phyloP scores from a whole-genome alignment of 2,888 invertebrate genomes.

The Nomada lathburiana region DNA sequence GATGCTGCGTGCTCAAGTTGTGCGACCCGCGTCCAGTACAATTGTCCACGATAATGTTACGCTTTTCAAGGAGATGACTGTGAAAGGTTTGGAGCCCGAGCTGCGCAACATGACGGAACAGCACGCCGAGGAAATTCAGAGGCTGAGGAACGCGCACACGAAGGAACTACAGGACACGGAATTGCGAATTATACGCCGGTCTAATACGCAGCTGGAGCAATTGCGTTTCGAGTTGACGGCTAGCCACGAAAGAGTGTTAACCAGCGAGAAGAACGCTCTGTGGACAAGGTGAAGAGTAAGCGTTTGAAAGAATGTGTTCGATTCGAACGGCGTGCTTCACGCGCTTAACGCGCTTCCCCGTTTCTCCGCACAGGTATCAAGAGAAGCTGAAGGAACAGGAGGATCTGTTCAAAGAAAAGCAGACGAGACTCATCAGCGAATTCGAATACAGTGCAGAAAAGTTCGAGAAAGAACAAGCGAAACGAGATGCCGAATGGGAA shows the following conservation, averaged over 20 bases:
- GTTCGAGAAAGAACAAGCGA: slow-evolving; percentile 72
- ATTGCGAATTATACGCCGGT: slow-evolving; percentile 87
- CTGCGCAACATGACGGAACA: slow-evolving; percentile 91
- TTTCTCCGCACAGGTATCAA: slow-evolving; percentile 69
- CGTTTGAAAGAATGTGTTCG: neutral
- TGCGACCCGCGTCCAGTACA: neutral
- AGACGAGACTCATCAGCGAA: slow-evolving; percentile 74
- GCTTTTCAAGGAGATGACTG: slow-evolving; percentile 89
- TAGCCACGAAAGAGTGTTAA: slow-evolving; percentile 88
- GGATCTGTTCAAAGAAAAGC: slow-evolving; percentile 69
- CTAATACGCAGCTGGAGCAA: slow-evolving; percentile 87
- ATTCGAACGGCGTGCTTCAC: too few species aligned
- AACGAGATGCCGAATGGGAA: slow-evolving; percentile 73
- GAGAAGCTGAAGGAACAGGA: slow-evolving; percentile 80
- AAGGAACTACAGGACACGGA: slow-evolving; percentile 88
- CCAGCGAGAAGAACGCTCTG: slow-evolving; percentile 87
- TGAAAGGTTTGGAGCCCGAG: slow-evolving; percentile 94
- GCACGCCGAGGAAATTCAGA: slow-evolving; percentile 89
- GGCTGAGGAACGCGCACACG: slow-evolving; percentile 89
- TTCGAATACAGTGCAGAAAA: slow-evolving; percentile 73
- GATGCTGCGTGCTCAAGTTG: too few species aligned
- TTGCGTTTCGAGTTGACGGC: slow-evolving; percentile 87
- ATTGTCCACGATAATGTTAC: neutral
- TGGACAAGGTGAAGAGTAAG: slow-evolving; percentile 84
- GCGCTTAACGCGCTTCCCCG: too few species aligned